phyloP scores from a whole-genome alignment of 2,113 vertebrate species.

The Laterallus jamaicensis region DNA sequence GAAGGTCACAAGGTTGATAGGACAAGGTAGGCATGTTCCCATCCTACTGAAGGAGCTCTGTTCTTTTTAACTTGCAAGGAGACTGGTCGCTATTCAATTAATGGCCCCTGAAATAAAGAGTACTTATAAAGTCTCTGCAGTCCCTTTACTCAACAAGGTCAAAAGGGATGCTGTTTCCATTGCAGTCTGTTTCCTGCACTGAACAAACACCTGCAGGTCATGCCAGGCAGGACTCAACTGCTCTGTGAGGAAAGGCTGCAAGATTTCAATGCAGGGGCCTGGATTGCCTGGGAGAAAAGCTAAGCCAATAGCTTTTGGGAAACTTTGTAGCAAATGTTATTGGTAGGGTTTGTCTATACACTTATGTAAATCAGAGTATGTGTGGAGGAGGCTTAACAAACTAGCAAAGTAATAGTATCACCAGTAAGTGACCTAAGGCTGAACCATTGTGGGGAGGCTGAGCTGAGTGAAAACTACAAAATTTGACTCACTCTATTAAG shows the following conservation, averaged over 20 bases:
- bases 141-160: neutral
- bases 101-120: neutral
- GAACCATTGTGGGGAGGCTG: neutral
- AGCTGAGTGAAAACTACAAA: neutral
- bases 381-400: neutral
- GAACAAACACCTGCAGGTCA: constrained; percentile 1
- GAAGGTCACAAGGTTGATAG: neutral
- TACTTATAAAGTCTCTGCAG: neutral
- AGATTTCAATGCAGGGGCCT: neutral
- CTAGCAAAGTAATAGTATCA: neutral
- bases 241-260: neutral
- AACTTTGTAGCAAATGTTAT: neutral
- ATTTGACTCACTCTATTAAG: neutral
- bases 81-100: neutral
- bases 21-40: neutral
- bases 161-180: neutral
- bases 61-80: neutral
- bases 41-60: neutral
- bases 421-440: neutral
- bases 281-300: neutral
- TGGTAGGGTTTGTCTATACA: neutral
- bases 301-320: neutral
- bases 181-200: neutral
- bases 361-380: neutral
- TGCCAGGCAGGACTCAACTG: neutral